Evolutionary conservation across 2,113 vertebrate species (phyloP), one percentile per base, ranked within the genome.

Genomic region (Leiothrix lutea): DNA sequence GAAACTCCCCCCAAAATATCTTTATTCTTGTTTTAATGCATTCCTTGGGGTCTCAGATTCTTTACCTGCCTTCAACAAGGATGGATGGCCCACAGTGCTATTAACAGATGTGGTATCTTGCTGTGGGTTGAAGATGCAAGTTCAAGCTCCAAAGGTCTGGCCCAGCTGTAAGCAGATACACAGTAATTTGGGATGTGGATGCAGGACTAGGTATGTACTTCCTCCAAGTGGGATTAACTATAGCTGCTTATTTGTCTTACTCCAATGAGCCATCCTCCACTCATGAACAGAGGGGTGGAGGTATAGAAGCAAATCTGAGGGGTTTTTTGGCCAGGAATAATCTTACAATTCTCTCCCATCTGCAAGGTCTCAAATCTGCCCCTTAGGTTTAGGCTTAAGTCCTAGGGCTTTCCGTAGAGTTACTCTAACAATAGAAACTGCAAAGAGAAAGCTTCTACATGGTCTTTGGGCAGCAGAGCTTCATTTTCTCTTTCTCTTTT

Each of bases 321-420:
- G 0, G 0, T 0, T 28, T 94, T 71, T 29, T 28, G 11, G 0
- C 47, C 18, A 40, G 22, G 29, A 73, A 62, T 58, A 57, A 47
- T 38, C 8, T 67, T 84, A 61, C 25, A 25, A 2, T 50, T 79
- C 8, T 89, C 9, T 83, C 17, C 8, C 33, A 62, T 18, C 17
- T 90, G 42, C 56, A 38, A 48, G 14, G 33, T 67, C 35, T 64
- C 28, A 86, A 12, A 61, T 81, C 28, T 86, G 21, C 10, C 47
- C 40, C 6, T 71, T 73, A 67, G 31, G 5, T 72, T 89, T 73
- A 89, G 40, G n/a, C 36, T 80, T 84, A 45, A 56, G 35, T 50
- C 28, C 9, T 40, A 67, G 28, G 28, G 11, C 13, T 40, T 94
- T 92, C 31, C 40, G 38, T 25, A 53, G 40, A 18, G 31, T 35